Evolutionary conservation across 2,113 vertebrate genomes (phyloP).

Genomic region (Sminthopsis crassicaudata): DNA sequence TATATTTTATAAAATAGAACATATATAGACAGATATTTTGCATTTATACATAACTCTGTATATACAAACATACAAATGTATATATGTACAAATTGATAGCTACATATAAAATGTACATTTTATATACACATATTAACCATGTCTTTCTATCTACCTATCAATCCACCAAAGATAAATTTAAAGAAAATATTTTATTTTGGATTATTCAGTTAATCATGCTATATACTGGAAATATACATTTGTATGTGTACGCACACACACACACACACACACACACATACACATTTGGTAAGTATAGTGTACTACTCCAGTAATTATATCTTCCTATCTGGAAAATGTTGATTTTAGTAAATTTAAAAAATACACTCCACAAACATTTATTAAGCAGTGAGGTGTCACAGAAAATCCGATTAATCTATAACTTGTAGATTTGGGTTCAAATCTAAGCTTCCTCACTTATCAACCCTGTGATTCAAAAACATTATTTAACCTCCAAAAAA

Average conservation of each 20-base stretch:
- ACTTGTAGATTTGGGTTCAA: neutral
- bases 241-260: too few relatives aligned
- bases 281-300: neutral
- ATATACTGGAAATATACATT: neutral
- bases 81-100: neutral
- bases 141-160: neutral
- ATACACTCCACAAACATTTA: neutral
- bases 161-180: neutral
- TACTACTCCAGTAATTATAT: neutral
- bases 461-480: neutral
- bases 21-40: neutral
- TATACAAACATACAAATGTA: neutral
- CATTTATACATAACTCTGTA: neutral
- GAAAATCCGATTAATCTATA: neutral
- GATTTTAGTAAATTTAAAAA: neutral
- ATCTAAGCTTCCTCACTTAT: neutral
- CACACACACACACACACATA: too few relatives aligned
- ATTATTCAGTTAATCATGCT: neutral
- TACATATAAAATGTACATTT: neutral
- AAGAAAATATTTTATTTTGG: neutral
- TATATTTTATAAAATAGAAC: neutral
- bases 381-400: neutral
- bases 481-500: neutral
- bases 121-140: neutral
- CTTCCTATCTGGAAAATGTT: neutral